Evolutionary conservation across 2,888 invertebrate genomes (phyloP), one percentile per base, ranked within the genome.

Genomic region (Synanthedon formicaeformis): DNA sequence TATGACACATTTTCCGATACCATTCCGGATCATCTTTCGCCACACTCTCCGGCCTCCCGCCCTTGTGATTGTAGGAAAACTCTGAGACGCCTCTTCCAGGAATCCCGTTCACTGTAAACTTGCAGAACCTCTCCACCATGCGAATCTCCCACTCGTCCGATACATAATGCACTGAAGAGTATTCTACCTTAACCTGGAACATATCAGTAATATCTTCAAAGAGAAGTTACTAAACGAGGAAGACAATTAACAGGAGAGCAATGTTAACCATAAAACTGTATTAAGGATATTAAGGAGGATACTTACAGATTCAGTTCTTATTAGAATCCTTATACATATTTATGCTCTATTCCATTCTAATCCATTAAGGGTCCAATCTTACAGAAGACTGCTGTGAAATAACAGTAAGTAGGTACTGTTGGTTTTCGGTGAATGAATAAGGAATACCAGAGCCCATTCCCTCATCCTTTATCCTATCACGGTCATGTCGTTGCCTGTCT

Each of bases 11-110:
- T 63, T 85, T 73, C 60, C 81, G 69, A 73, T 82, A 91, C 91
- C 91, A 91, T 55, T 87, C 82, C 0, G 91, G 90, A 70, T 91
- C 91, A 18, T 69, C 62, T 8, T 63, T 63, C 8, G 82, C 71
- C 0, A 69, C 76, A 8, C 63, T 58, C 34, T 83, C 83, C 0
- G 91, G 90, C 2, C 91, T 75, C 0, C 91, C 91, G 8, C 75
- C 83, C 10, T 71, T 72, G 66, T 91, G 88, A 50, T 90, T 79
- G 73, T 94, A 94, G 66, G 93, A 90, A 84, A 92, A 93, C 75
- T 94, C 94, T 0, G 91, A 91, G 34, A 93, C 89, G 0, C 94
- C 94, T 56, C 90, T 89, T 0, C 94, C 94, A 0, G 86, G 82
- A 0, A 91, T 73, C 0, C 91, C 92, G 75, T 92, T 91, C 8